phyloP scores from a whole-genome alignment of 2,113 vertebrate species.

The Oophaga pumilio region DNA sequence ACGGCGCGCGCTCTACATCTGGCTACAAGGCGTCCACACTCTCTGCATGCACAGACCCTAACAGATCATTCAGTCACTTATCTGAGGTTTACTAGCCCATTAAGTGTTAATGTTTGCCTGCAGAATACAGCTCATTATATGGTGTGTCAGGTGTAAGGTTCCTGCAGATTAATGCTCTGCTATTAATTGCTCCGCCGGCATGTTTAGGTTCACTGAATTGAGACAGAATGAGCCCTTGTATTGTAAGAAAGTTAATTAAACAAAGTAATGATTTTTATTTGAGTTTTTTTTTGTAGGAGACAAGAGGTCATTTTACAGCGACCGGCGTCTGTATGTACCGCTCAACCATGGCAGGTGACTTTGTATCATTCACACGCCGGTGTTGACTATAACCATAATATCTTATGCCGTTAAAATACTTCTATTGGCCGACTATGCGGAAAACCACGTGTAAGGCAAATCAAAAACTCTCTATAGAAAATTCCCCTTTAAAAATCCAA shows the following conservation, averaged over 20 bases:
- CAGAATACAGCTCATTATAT: slow-evolving; percentile 61
- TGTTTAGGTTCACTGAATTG: slow-evolving; percentile 71
- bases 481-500: not conserved
- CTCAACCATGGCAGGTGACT: slow-evolving; percentile 44
- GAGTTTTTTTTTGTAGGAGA: slow-evolving; percentile 62
- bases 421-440: not conserved
- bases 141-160: slow-evolving; percentile 56
- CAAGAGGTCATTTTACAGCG: slow-evolving; percentile 61
- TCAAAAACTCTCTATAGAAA: not conserved
- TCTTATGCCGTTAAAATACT: not conserved
- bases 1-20: not conserved
- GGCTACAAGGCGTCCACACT: not conserved
- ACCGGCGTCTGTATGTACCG: slow-evolving; percentile 61
- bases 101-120: slow-evolving; percentile 33
- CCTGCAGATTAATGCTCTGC: slow-evolving; percentile 66
- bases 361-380: not conserved
- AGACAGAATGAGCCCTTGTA: slow-evolving; percentile 67
- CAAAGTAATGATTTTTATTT: slow-evolving; percentile 73
- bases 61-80: not conserved
- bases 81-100: slow-evolving; percentile 2
- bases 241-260: slow-evolving; percentile 78
- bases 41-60: not conserved
- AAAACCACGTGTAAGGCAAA: not conserved
- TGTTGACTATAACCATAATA: not conserved
- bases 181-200: slow-evolving; percentile 67